Evolutionary conservation across 2,797 vertebrate species (phyloP), one percentile per base, ranked within the genome.

Genomic region (Chaetophractus vellerosus): DNA sequence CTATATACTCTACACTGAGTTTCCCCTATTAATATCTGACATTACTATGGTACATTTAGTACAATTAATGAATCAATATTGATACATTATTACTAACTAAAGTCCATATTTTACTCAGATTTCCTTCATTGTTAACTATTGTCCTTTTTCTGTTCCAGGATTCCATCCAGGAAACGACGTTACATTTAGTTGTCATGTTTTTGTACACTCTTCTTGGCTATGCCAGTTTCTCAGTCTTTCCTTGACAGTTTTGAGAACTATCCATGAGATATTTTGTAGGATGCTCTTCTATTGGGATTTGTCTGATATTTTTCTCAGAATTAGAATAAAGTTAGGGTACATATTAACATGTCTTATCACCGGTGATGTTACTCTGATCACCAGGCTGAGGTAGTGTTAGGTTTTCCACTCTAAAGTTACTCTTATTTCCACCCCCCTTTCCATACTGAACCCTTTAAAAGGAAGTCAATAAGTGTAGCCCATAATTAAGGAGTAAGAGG

Each of bases 61-160:
- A 95, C 10, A 76, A 61, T 88, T 21, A 91, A 45, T 45, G 14
- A 93, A 79, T 1, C 10, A 86, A n/a, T 21, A 71, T 6, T n/a
- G 28, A 55, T 28, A 45, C 68, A 57, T 61, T 76, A 31, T 80
- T 82, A 75, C 14, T 36, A 28, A 45, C 14, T 36, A 28, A 45
- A 66, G 61, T 31, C n/a, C 41, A 12, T 31, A 41, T 59, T 89
- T 88, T 19, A 86, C 38, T 33, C 91, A 55, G 33, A 74, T 61
- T 69, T 93, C 66, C 61, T 83, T 90, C 59, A 41, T 31, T 93
- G 86, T 87, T 23, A 79, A 11, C n/a, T 38, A 61, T 21, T 31
- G 2, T 55, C 69, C 21, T 55, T 89, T 78, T 75, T 45, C 84
- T 81, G 28, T 89, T 50, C 31, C 12, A 48, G 79, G 74, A 88